phyloP scores from a whole-genome alignment of 2,888 invertebrate species.

The Mechanitis messenoides region DNA sequence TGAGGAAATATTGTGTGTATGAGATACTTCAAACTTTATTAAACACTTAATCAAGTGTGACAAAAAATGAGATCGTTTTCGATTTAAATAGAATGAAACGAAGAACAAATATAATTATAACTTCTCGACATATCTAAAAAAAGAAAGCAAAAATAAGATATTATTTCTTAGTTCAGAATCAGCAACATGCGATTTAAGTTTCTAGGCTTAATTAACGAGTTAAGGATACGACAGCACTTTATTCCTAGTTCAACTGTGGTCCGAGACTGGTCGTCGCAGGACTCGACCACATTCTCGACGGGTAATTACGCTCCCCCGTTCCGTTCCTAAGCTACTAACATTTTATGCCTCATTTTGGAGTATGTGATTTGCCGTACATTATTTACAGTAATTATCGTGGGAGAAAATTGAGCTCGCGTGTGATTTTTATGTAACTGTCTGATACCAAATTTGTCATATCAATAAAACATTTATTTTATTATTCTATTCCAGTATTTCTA shows the following conservation, averaged over 20 bases:
- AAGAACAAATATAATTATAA: too few species aligned
- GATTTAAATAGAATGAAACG: too few species aligned
- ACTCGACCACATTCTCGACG: conserved; percentile 68
- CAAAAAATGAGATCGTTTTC: not conserved
- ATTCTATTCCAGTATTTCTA: too few species aligned
- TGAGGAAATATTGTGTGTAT: conserved; percentile 16
- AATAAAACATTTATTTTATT: too few species aligned
- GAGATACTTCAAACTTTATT: conserved; percentile 14
- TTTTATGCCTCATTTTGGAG: conserved; percentile 71
- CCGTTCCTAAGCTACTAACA: conserved; percentile 69
- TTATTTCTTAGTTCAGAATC: conserved; percentile 33
- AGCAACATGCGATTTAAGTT: conserved; percentile 57
- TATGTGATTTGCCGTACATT: conserved; percentile 70
- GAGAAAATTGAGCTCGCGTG: conserved; percentile 53
- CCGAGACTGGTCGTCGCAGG: conserved; percentile 58
- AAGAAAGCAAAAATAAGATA: not conserved
- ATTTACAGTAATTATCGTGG: conserved; percentile 69
- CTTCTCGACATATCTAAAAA: not conserved
- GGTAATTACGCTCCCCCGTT: conserved; percentile 70
- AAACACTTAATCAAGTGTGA: conserved; percentile 5
- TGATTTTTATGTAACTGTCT: conserved; percentile 33
- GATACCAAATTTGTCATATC: not conserved
- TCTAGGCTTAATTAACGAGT: conserved; percentile 64
- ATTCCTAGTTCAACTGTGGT: conserved; percentile 63
- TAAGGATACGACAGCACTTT: conserved; percentile 62